These are phyloP conservation scores for Cerastis rubricosa DNA, from an alignment of 2,888 invertebrate genomes.

Conservation along the genomic window DNA sequence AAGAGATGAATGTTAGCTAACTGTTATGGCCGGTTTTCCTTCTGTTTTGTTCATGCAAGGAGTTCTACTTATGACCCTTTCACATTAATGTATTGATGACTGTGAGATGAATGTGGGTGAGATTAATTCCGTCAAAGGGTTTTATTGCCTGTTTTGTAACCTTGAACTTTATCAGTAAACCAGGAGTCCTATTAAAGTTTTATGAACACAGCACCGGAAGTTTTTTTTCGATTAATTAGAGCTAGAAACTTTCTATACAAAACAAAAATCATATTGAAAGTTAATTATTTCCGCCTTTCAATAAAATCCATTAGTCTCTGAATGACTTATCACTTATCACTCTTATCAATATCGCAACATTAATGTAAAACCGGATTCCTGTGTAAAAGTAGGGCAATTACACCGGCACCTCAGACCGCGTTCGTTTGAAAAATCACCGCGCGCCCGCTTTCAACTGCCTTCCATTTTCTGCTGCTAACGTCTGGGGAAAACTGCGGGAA, in stretches of 20 bases:
- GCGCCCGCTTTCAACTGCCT: constrained; percentile 33
- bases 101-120: too few species aligned
- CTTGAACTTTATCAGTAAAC: background rate
- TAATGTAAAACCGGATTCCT: constrained; percentile 34
- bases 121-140: background rate
- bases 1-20: constrained; percentile 26
- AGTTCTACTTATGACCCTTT: too few species aligned
- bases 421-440: constrained; percentile 55
- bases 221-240: background rate
- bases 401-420: constrained; percentile 24
- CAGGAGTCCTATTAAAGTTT: background rate
- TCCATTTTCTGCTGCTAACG: constrained; percentile 38
- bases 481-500: constrained; percentile 24
- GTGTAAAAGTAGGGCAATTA: constrained; percentile 52
- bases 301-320: constrained; percentile 21
- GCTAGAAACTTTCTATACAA: background rate
- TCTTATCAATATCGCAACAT: constrained; percentile 36
- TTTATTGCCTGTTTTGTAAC: background rate
- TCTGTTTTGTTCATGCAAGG: background rate
- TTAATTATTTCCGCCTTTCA: constrained; percentile 8
- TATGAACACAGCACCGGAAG: background rate
- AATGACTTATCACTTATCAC: constrained; percentile 47
- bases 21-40: constrained; percentile 17
- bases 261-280: background rate
- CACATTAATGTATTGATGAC: too few species aligned